A percentile compares a stretch with the other conserved stretches of the same genome.
Evolutionary conservation across 2,888 invertebrate genomes (phyloP).

Genomic region (Drosophila borborema): DNA sequence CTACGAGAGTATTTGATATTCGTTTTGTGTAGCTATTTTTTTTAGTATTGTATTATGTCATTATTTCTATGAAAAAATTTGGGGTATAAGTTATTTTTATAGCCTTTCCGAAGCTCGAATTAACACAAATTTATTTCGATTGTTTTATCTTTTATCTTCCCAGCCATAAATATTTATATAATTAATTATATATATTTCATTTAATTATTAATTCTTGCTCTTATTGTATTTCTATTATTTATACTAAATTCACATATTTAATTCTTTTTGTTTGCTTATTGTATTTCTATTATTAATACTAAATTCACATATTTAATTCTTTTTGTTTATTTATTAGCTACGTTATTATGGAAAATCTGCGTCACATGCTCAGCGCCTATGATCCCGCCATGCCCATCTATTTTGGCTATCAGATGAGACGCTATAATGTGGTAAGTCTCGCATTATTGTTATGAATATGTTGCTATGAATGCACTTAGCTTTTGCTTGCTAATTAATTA

Average conservation of each 20-base stretch:
- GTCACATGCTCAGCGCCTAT: conserved; percentile 92
- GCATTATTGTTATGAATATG: background rate
- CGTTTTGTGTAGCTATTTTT: too few relatives aligned
- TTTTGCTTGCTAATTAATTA: conserved; percentile 14
- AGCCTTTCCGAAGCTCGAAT: background rate
- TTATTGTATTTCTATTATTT: too few relatives aligned
- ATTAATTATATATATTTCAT: background rate
- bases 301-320: background rate
- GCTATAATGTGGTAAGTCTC: conserved; percentile 76
- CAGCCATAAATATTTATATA: background rate
- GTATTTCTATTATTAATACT: too few relatives aligned
- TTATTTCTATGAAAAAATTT: background rate
- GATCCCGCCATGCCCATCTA: conserved; percentile 91
- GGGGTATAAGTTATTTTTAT: background rate
- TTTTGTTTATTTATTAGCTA: conserved; percentile 87
- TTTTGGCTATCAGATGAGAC: conserved; percentile 92
- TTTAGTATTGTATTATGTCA: background rate
- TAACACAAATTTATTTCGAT: background rate
- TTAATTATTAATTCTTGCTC: background rate
- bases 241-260: background rate
- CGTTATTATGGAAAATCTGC: conserved; percentile 97
- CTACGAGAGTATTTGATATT: background rate
- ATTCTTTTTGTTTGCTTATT: conserved; percentile 20
- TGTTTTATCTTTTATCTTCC: background rate
- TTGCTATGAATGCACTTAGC: background rate